A percentile compares a stretch with the other conserved stretches of the same genome.
Conservation (phyloP, 1,140 invertebrate species). For the Lasioglossum albipes region DNA sequence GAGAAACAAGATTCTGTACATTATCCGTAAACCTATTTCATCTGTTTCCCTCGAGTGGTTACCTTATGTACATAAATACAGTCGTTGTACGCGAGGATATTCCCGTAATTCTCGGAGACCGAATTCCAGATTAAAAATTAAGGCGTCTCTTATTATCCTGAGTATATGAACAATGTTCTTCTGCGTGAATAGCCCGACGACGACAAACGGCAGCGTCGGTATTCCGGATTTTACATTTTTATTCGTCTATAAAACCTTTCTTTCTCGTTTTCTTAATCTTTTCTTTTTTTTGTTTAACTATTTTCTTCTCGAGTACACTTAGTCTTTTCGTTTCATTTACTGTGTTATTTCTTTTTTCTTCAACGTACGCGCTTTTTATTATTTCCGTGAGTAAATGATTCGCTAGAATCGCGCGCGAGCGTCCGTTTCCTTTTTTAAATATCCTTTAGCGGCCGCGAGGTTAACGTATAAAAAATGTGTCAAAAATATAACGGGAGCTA, state of each 20-base stretch:
- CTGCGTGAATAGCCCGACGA: background rate
- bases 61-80: slow-evolving; percentile 23
- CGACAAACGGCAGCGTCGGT: background rate
- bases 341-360: slow-evolving; percentile 21
- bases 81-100: slow-evolving; percentile 16
- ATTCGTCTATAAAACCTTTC: slow-evolving; percentile 24
- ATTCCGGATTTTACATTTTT: background rate
- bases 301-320: too few species aligned
- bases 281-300: too few species aligned
- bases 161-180: slow-evolving; percentile 45
- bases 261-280: too few species aligned
- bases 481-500: slow-evolving; percentile 49
- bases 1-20: background rate
- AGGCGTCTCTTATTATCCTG: slow-evolving; percentile 54
- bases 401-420: slow-evolving; percentile 3
- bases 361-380: background rate
- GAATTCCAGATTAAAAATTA: slow-evolving; percentile 38
- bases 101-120: slow-evolving; percentile 22
- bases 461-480: slow-evolving; percentile 54
- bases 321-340: too few species aligned
- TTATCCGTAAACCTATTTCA: background rate
- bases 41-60: too few species aligned
- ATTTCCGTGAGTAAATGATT: slow-evolving; percentile 3
- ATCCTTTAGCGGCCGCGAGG: slow-evolving; percentile 21
- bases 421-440: background rate